These are phyloP conservation scores for Charadrius vociferus DNA, from an alignment of 2,113 vertebrate genomes.

Conservation along the genomic window DNA sequence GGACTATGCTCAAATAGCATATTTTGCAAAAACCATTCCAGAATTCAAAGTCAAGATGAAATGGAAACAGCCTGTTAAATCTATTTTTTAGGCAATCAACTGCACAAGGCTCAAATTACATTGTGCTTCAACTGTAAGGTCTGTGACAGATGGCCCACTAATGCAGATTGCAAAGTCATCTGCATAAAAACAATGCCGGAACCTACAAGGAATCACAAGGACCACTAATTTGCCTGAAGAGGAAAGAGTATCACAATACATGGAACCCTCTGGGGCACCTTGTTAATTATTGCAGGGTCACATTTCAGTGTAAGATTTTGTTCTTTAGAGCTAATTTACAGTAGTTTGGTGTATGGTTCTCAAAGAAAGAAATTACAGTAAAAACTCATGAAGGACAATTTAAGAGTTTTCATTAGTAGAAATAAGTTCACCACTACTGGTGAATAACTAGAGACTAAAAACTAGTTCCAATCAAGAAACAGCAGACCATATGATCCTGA, in stretches of 20 bases:
- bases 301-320: neutral
- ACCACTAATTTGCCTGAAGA: neutral
- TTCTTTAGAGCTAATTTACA: constrained; percentile 35
- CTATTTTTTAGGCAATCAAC: neutral
- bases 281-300: constrained; percentile 40
- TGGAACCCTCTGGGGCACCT: neutral
- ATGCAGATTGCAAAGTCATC: neutral
- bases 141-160: constrained; percentile 41
- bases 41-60: neutral
- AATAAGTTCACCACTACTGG: neutral
- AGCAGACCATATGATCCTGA: neutral
- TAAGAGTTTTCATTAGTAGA: neutral
- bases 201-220: constrained; percentile 19
- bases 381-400: neutral
- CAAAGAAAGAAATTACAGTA: neutral
- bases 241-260: neutral
- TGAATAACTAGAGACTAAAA: neutral
- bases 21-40: neutral
- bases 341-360: neutral
- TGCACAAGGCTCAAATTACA: neutral
- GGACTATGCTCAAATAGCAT: neutral
- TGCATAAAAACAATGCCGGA: neutral
- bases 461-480: neutral
- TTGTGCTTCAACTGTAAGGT: constrained; percentile 1
- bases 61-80: neutral